Base-by-base conservation (phyloP, 2,888 invertebrate genomes). In the Lasioglossum marginatum region DNA sequence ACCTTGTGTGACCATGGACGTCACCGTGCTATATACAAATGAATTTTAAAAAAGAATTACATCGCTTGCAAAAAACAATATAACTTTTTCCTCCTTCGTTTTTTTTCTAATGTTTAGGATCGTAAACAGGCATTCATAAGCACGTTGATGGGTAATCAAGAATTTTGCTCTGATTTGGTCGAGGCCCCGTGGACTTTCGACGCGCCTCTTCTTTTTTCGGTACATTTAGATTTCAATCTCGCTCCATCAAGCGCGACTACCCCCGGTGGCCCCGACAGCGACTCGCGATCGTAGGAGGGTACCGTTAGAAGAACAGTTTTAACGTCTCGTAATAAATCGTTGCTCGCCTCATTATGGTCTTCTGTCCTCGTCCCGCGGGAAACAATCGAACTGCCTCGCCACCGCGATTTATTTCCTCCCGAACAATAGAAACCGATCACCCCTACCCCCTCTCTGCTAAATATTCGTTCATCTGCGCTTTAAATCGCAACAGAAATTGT, bases 271-370 rank as follows among this genome's bases (percentile, higher is more conserved):
- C 34, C 34, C 34, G 10, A 23, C 37, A 34, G 16, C 43, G 27
- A 45, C 60, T 68, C 78, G 23, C 74, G 23, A 70, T 66, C 34
- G 27, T 43, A n/a, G 23, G 5, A 43, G 27, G 43, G 6, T 82
- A 79, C 85, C 85, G 85, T 85, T 82, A 79, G 45, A 52, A n/a
- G 63, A 82, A 82, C 78, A 85, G 79, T 85, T 79, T 83, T 83
- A 85, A 79, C 79, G 82, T 79, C 45, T 73, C 73, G 27, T 70
- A 43, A 82, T 82, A 79, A 85, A 85, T 85, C 73, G 73, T 66
- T 40, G 45, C 70, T 66, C 48, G 60, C 74, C 45, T 77, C 70
- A 40, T 82, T 75, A 70, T 60, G 34, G 66, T 31, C 34, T 57
- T 57, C 23, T 52, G 40, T 40, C 45, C 60, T 40, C 70, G 12